Conservation (phyloP, 2,888 invertebrate genomes). For the Orthosia gracilis region DNA sequence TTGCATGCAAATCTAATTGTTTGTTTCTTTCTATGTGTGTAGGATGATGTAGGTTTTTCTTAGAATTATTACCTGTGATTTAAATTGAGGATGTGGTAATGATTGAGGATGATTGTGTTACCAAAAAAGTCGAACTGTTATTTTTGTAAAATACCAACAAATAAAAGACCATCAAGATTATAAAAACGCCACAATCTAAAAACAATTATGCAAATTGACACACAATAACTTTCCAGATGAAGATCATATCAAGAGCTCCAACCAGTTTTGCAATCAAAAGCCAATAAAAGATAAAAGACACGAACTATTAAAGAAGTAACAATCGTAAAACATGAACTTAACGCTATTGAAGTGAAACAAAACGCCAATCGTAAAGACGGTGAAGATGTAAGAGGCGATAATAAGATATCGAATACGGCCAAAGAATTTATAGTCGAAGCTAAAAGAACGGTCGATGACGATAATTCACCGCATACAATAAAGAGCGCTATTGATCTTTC, state of each 20-base stretch:
- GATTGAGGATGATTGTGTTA: not conserved
- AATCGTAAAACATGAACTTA: constrained; percentile 70
- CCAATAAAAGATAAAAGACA: constrained; percentile 57
- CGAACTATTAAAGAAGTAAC: constrained; percentile 63
- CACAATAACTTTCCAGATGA: constrained; percentile 21
- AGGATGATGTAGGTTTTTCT: constrained; percentile 15
- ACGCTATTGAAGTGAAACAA: constrained; percentile 72
- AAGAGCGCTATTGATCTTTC: constrained; percentile 90
- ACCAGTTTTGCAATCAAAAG: constrained; percentile 49
- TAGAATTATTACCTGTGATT: constrained; percentile 4
- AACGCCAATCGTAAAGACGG: constrained; percentile 77
- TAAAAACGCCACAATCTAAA: constrained; percentile 21
- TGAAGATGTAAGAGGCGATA: constrained; percentile 86
- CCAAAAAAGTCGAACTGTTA: not conserved
- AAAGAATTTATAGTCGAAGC: constrained; percentile 83
- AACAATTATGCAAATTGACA: constrained; percentile 49
- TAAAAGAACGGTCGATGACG: constrained; percentile 84
- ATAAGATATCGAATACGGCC: constrained; percentile 83
- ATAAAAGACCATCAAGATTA: constrained; percentile 24
- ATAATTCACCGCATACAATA: constrained; percentile 88
- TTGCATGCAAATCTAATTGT: constrained; percentile 55
- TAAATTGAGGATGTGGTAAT: not conserved
- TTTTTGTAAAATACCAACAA: not conserved
- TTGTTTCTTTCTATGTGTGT: constrained; percentile 31
- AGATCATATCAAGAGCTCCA: constrained; percentile 36